These are phyloP conservation scores for Athetis lepigone DNA, from an alignment of 2,888 invertebrate genomes.

Conservation along the genomic window DNA sequence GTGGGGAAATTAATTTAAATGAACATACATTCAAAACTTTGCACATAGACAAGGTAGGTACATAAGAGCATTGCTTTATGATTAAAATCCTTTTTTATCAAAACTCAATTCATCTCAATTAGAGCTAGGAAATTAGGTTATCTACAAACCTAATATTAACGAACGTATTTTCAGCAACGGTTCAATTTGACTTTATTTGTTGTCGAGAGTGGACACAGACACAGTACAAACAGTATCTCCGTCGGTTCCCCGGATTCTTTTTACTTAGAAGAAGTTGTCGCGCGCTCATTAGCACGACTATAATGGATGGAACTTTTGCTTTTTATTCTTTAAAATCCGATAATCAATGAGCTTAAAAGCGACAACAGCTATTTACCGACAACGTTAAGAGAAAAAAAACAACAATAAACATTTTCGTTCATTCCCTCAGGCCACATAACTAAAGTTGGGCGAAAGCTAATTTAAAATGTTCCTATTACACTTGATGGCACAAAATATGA, in stretches of 20 bases:
- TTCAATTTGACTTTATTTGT: slow-evolving; percentile 27
- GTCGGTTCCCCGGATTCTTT: slow-evolving; percentile 34
- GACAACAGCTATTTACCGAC: slow-evolving; percentile 36
- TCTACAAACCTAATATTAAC: slow-evolving; percentile 11
- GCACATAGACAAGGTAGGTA: too few relatives aligned
- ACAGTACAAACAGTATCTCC: slow-evolving; percentile 19
- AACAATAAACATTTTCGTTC: slow-evolving; percentile 32
- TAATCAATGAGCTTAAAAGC: slow-evolving; percentile 51
- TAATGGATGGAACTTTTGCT: slow-evolving; percentile 46
- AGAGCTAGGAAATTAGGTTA: neutral
- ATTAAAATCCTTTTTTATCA: too few relatives aligned
- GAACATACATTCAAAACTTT: too few relatives aligned
- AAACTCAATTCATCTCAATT: neutral
- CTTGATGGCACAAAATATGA: slow-evolving; percentile 41
- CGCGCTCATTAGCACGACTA: slow-evolving; percentile 35
- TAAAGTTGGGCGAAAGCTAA: slow-evolving; percentile 37
- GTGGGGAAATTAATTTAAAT: too few relatives aligned
- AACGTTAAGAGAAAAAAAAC: slow-evolving; percentile 36
- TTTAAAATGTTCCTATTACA: slow-evolving; percentile 48
- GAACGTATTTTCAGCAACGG: slow-evolving; percentile 6
- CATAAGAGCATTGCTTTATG: too few relatives aligned
- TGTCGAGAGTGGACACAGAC: slow-evolving; percentile 12
- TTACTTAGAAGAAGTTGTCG: slow-evolving; percentile 43
- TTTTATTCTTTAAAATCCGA: slow-evolving; percentile 39
- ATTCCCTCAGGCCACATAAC: slow-evolving; percentile 31